Evolutionary conservation across 2,888 invertebrate genomes (phyloP).

Genomic region (Dryadula phaetusa): DNA sequence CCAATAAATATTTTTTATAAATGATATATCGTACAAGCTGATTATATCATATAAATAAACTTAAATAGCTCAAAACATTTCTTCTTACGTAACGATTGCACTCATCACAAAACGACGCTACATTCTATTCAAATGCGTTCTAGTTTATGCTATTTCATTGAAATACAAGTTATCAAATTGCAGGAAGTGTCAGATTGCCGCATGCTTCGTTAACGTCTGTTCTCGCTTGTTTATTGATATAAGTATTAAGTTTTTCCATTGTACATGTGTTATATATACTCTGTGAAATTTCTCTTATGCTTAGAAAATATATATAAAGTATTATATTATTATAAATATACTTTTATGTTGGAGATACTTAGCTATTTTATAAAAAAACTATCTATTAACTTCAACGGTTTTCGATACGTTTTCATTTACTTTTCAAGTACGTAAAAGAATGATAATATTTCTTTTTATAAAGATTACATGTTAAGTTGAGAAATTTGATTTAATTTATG

Average conservation of each 20-base stretch:
- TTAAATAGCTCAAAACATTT: background rate
- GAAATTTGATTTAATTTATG: too few species aligned
- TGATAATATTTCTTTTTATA: too few species aligned
- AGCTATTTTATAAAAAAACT: too few species aligned
- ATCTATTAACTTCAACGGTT: too few species aligned
- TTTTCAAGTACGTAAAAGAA: too few species aligned
- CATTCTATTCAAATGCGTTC: conserved; percentile 28
- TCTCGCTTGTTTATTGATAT: conserved; percentile 12
- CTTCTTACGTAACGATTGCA: conserved; percentile 13
- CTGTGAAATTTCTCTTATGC: background rate
- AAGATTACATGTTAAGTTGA: too few species aligned
- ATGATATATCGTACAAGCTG: background rate
- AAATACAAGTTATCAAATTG: conserved; percentile 29
- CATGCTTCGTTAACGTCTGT: conserved; percentile 25
- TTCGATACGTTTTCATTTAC: too few species aligned
- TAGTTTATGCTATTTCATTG: conserved; percentile 25
- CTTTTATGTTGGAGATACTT: too few species aligned
- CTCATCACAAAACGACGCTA: conserved; percentile 12
- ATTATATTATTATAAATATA: too few species aligned
- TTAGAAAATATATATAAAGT: background rate
- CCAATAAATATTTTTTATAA: background rate
- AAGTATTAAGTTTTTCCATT: conserved; percentile 4
- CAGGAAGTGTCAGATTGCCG: conserved; percentile 28
- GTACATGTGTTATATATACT: background rate
- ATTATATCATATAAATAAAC: background rate